Evolutionary conservation across 2,113 vertebrate species (phyloP).

Genomic region (Rhombomys opimus): DNA sequence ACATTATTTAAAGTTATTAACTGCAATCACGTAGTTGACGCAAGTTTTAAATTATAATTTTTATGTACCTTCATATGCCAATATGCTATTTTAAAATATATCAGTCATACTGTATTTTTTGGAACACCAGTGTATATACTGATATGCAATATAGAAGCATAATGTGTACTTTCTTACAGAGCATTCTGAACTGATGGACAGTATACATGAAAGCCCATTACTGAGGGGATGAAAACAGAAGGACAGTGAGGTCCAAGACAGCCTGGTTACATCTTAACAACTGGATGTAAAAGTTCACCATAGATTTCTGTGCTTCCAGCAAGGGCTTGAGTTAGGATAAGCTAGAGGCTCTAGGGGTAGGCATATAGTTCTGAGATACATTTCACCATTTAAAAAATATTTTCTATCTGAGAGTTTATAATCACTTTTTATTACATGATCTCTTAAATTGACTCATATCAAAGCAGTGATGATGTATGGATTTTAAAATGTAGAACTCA

Average conservation of each 20-base stretch:
- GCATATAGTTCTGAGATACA: not conserved
- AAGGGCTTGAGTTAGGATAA: not conserved
- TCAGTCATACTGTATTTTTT: not conserved
- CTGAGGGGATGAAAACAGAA: no score
- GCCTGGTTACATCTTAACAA: not conserved
- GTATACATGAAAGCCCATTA: not conserved
- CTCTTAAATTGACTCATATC: not conserved
- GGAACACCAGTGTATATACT: not conserved
- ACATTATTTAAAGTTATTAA: not conserved
- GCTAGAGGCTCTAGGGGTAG: not conserved
- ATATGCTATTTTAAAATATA: not conserved
- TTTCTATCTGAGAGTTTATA: not conserved
- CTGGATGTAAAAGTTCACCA: not conserved
- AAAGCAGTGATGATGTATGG: not conserved
- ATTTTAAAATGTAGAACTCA: slow-evolving; percentile 15
- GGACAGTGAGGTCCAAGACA: not conserved
- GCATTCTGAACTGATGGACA: not conserved
- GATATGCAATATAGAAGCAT: not conserved
- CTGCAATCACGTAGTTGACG: not conserved
- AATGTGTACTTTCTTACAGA: not conserved
- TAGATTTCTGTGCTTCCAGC: not conserved
- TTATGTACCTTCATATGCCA: not conserved
- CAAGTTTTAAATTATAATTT: not conserved
- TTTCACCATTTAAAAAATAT: not conserved
- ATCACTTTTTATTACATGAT: not conserved